phyloP scores from a whole-genome alignment of 2,113 vertebrate genomes.

The Larimichthys polyactis region DNA sequence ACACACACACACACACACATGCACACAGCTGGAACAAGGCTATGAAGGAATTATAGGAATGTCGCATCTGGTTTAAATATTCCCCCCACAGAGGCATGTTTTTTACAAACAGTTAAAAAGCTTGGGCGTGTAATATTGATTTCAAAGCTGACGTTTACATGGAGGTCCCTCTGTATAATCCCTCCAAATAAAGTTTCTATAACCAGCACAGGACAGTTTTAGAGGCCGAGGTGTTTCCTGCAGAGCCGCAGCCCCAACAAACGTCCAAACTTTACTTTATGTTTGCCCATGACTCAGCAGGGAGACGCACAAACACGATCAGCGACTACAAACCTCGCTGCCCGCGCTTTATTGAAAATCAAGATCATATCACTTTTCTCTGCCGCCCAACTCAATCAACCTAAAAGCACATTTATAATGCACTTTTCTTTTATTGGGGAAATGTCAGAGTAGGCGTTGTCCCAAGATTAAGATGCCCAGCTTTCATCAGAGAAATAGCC shows the following conservation, averaged over 20 bases:
- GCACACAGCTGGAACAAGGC: slow-evolving; percentile 41
- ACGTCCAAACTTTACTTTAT: not conserved
- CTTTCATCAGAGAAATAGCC: slow-evolving; percentile 74
- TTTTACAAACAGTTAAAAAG: not conserved
- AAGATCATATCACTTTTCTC: slow-evolving; percentile 44
- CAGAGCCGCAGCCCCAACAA: not conserved
- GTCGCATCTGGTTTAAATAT: slow-evolving; percentile 66
- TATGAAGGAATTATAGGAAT: slow-evolving; percentile 58
- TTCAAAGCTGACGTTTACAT: not conserved
- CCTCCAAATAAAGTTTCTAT: not conserved
- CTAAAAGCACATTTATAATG: slow-evolving; percentile 80
- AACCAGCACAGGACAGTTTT: not conserved
- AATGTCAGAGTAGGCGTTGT: slow-evolving; percentile 58
- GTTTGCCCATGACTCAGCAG: not conserved
- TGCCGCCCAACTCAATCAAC: slow-evolving; percentile 66
- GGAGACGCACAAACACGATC: slow-evolving; percentile 18
- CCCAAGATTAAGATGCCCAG: slow-evolving; percentile 59
- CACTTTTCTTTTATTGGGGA: slow-evolving; percentile 67
- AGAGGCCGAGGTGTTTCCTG: not conserved
- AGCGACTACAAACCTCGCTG: not conserved
- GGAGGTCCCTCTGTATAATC: not conserved
- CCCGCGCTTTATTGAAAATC: slow-evolving; percentile 52
- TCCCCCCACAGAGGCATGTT: slow-evolving; percentile 6
- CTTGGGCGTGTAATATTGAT: too few species aligned
- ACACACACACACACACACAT: slow-evolving; percentile 2